phyloP scores from a whole-genome alignment of 1,140 invertebrate species.

The Conus betulinus region DNA sequence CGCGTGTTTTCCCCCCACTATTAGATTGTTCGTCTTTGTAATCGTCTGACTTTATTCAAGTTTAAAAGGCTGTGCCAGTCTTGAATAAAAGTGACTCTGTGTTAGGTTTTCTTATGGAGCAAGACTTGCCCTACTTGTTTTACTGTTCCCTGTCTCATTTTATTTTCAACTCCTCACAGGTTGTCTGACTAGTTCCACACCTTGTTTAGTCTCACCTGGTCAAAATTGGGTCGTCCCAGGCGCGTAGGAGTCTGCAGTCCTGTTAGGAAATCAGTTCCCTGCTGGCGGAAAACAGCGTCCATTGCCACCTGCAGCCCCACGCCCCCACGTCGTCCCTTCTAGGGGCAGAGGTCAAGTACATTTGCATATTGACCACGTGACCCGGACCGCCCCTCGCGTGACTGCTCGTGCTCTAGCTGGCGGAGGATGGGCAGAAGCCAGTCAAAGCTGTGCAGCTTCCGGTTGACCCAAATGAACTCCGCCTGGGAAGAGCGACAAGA shows the following conservation, averaged over 20 bases:
- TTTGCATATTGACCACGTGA: conserved; percentile 96
- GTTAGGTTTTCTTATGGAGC: no score
- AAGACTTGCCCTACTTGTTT: no score
- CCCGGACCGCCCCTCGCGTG: conserved; percentile 79
- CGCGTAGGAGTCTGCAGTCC: conserved; percentile 94
- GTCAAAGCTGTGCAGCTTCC: conserved; percentile 95
- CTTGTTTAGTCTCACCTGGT: conserved; percentile 79
- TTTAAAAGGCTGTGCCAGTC: no score
- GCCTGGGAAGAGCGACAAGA: conserved; percentile 80
- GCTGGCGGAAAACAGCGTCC: conserved; percentile 93
- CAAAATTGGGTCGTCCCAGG: conserved; percentile 96
- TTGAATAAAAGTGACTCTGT: no score
- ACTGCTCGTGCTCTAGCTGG: conserved; percentile 95
- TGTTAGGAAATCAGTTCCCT: conserved; percentile 94
- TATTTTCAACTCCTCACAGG: no score
- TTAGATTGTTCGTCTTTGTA: no score
- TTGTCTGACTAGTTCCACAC: no score
- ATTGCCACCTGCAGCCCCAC: conserved; percentile 93
- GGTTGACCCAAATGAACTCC: conserved; percentile 98
- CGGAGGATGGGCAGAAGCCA: conserved; percentile 97
- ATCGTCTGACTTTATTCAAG: no score
- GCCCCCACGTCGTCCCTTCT: conserved; percentile 95
- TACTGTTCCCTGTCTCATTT: no score
- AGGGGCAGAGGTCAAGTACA: conserved; percentile 96
- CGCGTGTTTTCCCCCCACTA: no score